phyloP scores from a whole-genome alignment of 2,113 vertebrate species.

The Motacilla alba region DNA sequence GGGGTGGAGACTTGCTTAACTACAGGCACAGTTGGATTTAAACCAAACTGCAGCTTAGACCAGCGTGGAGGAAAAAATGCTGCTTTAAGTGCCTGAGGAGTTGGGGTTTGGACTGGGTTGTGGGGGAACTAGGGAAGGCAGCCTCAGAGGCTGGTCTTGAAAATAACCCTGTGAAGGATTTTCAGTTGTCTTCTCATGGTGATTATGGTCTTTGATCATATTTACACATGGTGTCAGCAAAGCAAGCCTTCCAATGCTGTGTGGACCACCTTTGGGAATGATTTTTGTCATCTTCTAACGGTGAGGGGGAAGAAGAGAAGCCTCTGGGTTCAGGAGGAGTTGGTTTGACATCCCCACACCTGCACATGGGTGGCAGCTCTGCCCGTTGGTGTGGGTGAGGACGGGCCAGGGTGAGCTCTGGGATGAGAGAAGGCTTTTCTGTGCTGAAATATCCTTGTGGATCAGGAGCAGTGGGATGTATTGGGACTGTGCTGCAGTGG shows the following conservation, averaged over 20 bases:
- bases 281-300: not conserved
- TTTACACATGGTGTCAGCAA: not conserved
- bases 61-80: not conserved
- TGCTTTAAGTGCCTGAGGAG: not conserved
- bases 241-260: not conserved
- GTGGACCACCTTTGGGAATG: not conserved
- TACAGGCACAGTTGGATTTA: not conserved
- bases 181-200: not conserved
- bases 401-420: not conserved
- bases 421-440: not conserved
- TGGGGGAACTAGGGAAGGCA: not conserved
- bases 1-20: not conserved
- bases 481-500: rapidly evolving
- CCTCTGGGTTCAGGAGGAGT: rapidly evolving
- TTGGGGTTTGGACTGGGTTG: not conserved
- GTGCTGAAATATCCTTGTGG: not conserved
- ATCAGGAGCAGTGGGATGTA: not conserved
- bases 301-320: not conserved
- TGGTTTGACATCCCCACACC: rapidly evolving
- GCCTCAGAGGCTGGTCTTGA: not conserved
- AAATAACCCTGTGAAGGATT: not conserved
- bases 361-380: rapidly evolving
- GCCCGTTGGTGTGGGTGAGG: not conserved
- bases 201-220: not conserved
- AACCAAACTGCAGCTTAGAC: not conserved